Conservation (phyloP, 2,888 invertebrate genomes). For the Axea sp. region DNA sequence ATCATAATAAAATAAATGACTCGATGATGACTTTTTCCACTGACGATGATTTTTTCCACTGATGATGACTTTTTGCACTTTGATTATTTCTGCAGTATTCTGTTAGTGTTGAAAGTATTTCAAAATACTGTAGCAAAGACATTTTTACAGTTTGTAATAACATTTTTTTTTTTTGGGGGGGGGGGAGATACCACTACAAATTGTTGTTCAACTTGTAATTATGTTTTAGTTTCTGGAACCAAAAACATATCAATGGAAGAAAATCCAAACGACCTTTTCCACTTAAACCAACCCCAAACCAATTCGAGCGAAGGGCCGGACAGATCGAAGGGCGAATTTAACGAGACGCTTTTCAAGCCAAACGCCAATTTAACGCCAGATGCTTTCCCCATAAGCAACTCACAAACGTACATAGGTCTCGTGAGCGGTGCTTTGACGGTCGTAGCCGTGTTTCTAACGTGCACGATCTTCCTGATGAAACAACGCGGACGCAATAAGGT, state of each 20-base stretch:
- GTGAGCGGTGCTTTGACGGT: constrained; percentile 85
- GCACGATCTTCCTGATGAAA: constrained; percentile 84
- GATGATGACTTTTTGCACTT: no score
- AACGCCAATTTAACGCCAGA: constrained; percentile 80
- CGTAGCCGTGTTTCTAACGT: constrained; percentile 83
- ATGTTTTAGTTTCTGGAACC: constrained; percentile 62
- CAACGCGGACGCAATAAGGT: constrained; percentile 84
- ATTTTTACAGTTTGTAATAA: no score
- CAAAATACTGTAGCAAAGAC: no score
- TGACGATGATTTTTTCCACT: no score
- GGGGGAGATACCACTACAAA: no score
- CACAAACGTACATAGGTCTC: constrained; percentile 80
- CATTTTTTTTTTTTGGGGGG: no score
- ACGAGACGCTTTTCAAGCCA: constrained; percentile 70
- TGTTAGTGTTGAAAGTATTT: no score
- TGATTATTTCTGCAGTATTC: no score
- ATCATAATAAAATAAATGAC: no score
- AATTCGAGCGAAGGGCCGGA: constrained; percentile 36
- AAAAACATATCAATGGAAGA: constrained; percentile 61
- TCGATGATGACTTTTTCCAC: no score
- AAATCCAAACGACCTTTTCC: constrained; percentile 53
- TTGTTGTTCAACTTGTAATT: no score
- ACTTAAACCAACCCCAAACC: constrained; percentile 59
- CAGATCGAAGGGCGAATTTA: constrained; percentile 63
- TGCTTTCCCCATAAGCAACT: constrained; percentile 82